A percentile compares a stretch with the other conserved stretches of the same genome.
phyloP scores from a whole-genome alignment of 2,888 invertebrate species.

The Caenorhabditis sp. region DNA sequence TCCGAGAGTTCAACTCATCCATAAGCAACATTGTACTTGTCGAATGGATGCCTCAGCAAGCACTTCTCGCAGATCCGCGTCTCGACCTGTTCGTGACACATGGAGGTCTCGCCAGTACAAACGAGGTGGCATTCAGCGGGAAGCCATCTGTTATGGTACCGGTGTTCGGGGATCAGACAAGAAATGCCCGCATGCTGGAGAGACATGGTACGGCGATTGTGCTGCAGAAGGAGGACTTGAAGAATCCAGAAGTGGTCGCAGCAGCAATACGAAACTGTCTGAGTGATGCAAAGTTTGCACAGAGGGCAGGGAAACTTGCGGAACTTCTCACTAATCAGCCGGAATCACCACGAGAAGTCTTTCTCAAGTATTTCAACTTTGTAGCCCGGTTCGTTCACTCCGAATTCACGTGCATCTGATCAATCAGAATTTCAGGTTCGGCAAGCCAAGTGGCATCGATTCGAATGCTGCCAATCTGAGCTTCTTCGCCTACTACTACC shows the following conservation, averaged over 20 bases:
- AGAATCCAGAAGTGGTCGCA: constrained; percentile 13
- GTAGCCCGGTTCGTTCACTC: constrained; percentile 43
- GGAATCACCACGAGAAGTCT: constrained; percentile 38
- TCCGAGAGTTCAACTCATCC: constrained; percentile 31
- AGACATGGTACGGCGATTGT: constrained; percentile 50
- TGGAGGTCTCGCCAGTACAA: constrained; percentile 61
- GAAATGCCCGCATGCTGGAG: constrained; percentile 54
- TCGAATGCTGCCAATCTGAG: constrained; percentile 21
- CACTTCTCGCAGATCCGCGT: constrained; percentile 54
- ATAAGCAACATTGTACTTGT: constrained; percentile 65
- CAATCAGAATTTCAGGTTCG: constrained; percentile 43
- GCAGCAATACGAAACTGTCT: constrained; percentile 12
- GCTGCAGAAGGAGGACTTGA: constrained; percentile 46
- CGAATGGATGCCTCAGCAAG: constrained; percentile 72
- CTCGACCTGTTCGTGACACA: constrained; percentile 63
- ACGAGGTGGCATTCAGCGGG: constrained; percentile 56
- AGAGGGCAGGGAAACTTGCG: constrained; percentile 31
- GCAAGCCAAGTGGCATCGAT: constrained; percentile 40
- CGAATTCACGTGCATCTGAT: constrained; percentile 26
- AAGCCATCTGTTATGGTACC: constrained; percentile 57
- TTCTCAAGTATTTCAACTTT: constrained; percentile 56
- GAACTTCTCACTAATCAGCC: constrained; percentile 44
- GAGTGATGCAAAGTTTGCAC: constrained; percentile 22
- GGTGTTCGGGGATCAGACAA: constrained; percentile 64
- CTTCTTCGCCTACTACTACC: constrained; percentile 32